These are phyloP conservation scores for Onchidella celtica DNA, from an alignment of 2,888 invertebrate species.

Conservation along the genomic window DNA sequence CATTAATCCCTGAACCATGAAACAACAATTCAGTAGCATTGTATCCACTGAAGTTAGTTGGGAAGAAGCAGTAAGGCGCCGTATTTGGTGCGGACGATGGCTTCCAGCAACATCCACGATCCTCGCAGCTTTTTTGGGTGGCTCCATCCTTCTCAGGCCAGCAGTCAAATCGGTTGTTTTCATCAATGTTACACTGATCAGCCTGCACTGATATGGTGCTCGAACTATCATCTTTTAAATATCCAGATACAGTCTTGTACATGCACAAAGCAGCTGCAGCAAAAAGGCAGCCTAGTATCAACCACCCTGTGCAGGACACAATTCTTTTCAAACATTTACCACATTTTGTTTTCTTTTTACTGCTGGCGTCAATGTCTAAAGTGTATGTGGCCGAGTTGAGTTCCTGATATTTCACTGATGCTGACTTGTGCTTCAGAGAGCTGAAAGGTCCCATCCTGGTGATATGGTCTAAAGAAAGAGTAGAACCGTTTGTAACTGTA, in stretches of 20 bases:
- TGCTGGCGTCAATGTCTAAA: background rate
- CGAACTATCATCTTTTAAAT: background rate
- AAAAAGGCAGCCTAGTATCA: background rate
- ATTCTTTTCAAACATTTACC: background rate
- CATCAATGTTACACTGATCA: constrained; percentile 35
- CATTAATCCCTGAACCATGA: constrained; percentile 20
- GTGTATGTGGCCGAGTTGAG: background rate
- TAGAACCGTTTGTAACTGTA: no score
- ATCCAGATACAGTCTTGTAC: background rate
- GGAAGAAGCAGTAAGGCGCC: constrained; percentile 54
- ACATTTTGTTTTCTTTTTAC: background rate
- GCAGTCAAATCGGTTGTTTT: constrained; percentile 53
- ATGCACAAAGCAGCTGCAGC: background rate
- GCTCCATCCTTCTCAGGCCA: constrained; percentile 52
- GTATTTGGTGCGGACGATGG: background rate
- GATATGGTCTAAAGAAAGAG: no score
- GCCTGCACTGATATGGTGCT: background rate
- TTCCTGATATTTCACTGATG: constrained; percentile 12
- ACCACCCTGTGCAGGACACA: background rate
- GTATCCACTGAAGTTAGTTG: constrained; percentile 48
- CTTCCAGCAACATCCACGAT: constrained; percentile 55
- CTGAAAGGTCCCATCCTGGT: constrained; percentile 12
- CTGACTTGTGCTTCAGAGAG: background rate
- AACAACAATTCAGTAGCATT: constrained; percentile 12
- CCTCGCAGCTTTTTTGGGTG: constrained; percentile 40